Conservation (phyloP, 2,888 invertebrate species). For the Leptarthrus brevirostris region DNA sequence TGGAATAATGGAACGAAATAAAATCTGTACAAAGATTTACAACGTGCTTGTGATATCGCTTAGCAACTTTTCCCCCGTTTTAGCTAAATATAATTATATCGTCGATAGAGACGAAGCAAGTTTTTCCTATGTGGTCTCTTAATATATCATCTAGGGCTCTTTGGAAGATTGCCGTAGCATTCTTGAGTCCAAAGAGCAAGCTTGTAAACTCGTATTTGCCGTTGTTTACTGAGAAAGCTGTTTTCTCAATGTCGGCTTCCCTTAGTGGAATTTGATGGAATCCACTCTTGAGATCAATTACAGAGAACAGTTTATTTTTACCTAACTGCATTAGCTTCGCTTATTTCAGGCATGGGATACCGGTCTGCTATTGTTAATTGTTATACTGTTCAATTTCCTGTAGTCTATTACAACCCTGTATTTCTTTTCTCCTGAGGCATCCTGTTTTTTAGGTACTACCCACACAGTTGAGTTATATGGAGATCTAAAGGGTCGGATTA, state of each 20-base stretch:
- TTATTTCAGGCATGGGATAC: conserved; percentile 47
- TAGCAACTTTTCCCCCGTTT: conserved; percentile 39
- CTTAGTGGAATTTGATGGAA: conserved; percentile 42
- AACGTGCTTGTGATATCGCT: too few relatives aligned
- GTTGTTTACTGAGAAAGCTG: conserved; percentile 39
- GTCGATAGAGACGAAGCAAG: conserved; percentile 50
- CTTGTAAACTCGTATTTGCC: conserved; percentile 34
- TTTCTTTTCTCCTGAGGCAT: conserved; percentile 40
- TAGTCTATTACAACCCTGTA: conserved; percentile 17
- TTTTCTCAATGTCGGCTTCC: conserved; percentile 37
- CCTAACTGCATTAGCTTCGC: conserved; percentile 16
- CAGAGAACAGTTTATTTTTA: conserved; percentile 15
- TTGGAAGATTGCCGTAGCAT: conserved; percentile 50
- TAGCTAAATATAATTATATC: conserved; percentile 50
- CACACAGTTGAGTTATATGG: conserved; percentile 53
- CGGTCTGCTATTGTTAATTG: background rate
- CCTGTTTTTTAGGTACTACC: conserved; percentile 48
- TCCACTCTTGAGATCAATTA: conserved; percentile 50
- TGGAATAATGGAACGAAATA: too few relatives aligned
- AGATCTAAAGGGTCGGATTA: conserved; percentile 52
- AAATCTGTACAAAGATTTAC: too few relatives aligned
- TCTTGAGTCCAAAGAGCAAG: conserved; percentile 51
- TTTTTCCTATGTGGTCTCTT: conserved; percentile 42
- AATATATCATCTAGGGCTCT: conserved; percentile 50
- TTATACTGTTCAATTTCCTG: conserved; percentile 16